Evolutionary conservation across 2,797 vertebrate species (phyloP).

Genomic region (Mormyrus hasselquistii): DNA sequence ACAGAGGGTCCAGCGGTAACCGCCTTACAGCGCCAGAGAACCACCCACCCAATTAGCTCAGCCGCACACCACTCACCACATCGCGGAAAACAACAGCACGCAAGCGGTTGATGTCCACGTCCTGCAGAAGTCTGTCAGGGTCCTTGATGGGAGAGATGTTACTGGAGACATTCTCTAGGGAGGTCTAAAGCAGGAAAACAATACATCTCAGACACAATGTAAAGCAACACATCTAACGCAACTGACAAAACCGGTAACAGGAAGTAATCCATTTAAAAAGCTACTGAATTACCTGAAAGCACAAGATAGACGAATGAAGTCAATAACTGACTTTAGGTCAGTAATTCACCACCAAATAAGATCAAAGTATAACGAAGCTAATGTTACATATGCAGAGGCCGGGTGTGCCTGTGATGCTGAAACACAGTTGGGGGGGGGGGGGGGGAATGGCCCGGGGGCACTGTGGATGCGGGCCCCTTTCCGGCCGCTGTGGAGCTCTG

Average conservation of each 20-base stretch:
- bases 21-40: slow-evolving; percentile 44
- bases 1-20: slow-evolving; percentile 37
- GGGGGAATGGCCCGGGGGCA: background rate
- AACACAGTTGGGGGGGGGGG: background rate
- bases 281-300: background rate
- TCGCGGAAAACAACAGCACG: slow-evolving; percentile 97
- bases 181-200: slow-evolving; percentile 55
- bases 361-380: background rate
- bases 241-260: background rate
- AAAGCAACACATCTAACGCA: background rate
- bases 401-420: background rate
- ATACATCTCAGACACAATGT: slow-evolving; percentile 7
- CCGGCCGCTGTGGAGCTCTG: slow-evolving; percentile 57
- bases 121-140: slow-evolving; percentile 94
- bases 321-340: background rate
- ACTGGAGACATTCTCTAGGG: slow-evolving; percentile 69
- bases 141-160: slow-evolving; percentile 86
- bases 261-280: background rate
- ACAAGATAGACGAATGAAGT: background rate
- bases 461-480: slow-evolving; percentile 68
- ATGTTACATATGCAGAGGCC: background rate
- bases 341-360: background rate
- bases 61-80: slow-evolving; percentile 71
- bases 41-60: slow-evolving; percentile 33
- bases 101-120: slow-evolving; percentile 96